Evolutionary conservation across 1,140 invertebrate genomes (phyloP), one percentile per base, ranked within the genome.

Genomic region (Hyles vespertilio): DNA sequence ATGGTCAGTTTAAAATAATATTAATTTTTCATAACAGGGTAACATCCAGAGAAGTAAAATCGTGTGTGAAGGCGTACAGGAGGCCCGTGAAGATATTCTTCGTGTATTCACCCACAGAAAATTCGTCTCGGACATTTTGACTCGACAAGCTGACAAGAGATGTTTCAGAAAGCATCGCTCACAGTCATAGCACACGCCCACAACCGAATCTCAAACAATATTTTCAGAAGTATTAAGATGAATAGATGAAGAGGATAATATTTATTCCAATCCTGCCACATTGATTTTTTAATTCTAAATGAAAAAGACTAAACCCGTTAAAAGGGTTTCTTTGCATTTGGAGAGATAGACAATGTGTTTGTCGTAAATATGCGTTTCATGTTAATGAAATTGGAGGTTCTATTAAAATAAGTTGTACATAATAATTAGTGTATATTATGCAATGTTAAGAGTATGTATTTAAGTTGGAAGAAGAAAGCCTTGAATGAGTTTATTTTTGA

Each of bases 41-140:
- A 98, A 98, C 87, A 95, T 98, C 77, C 98, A 99, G 89, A 92
- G 98, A 50, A 97, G 96, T 81, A 96, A 95, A 91, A 94, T 98
- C 48, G 95, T 98, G 43, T 94, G 94, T 55, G 97, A 98, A 84
- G 97, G 97, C 61, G 94, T 98, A 81, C 91, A 92, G 67, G 98
- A 98, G 85, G 95, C 96, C 0, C 94, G 95, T 69, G 91, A 92
- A 46, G 95, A 97, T 79, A 93, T 98, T 49, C 93, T 96, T 72
- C 95, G 96, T 77, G 94, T 99, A 59, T 96, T 98, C 77, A 95
- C 98, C 69, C 97, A 98, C 81, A 96, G 97, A 82, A 92, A 92
- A 40, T 94, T 95, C 70, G 95, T 98, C 32, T 92, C 93, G 9
- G 96, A 98, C 73, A 97, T 98, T 72, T 92, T 99, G 34, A 95